Evolutionary conservation across 2,888 invertebrate genomes (phyloP).

Genomic region (Tetranychus piercei): DNA sequence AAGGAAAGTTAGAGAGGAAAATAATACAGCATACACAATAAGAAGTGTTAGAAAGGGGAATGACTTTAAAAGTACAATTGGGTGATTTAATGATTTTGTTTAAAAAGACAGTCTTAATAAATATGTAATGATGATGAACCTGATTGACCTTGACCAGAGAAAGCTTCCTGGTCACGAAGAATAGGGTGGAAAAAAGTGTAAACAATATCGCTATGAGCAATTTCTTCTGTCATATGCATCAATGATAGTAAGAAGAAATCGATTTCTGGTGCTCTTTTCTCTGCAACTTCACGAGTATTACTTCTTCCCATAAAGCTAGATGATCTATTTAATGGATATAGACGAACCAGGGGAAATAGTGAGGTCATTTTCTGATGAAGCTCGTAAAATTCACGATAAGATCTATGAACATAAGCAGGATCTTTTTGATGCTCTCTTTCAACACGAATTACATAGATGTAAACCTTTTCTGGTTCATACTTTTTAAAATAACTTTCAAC

Average conservation of each 20-base stretch:
- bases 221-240: slow-evolving; percentile 72
- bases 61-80: slow-evolving; percentile 37
- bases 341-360: slow-evolving; percentile 72
- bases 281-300: slow-evolving; percentile 83
- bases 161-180: slow-evolving; percentile 76
- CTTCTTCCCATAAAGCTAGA: slow-evolving; percentile 48
- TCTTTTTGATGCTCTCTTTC: slow-evolving; percentile 66
- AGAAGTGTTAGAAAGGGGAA: no score
- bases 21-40: no score
- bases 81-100: slow-evolving; percentile 36
- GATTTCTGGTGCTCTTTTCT: slow-evolving; percentile 70
- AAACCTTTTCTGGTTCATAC: slow-evolving; percentile 46
- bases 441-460: slow-evolving; percentile 67
- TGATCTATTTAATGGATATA: slow-evolving; percentile 32
- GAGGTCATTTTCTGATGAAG: slow-evolving; percentile 80
- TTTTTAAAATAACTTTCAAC: slow-evolving; percentile 80
- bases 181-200: slow-evolving; percentile 98
- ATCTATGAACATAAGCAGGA: slow-evolving; percentile 69
- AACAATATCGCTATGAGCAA: slow-evolving; percentile 51
- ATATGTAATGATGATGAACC: slow-evolving; percentile 34
- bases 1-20: no score
- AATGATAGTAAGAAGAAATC: slow-evolving; percentile 68
- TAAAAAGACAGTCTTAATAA: slow-evolving; percentile 52
- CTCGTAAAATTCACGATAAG: slow-evolving; percentile 91
- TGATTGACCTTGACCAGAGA: slow-evolving; percentile 33